Percentiles rank a stretch among this genome's conserved stretches.
Conservation (phyloP, 2,888 invertebrate species). For the Cephonodes hylas region DNA sequence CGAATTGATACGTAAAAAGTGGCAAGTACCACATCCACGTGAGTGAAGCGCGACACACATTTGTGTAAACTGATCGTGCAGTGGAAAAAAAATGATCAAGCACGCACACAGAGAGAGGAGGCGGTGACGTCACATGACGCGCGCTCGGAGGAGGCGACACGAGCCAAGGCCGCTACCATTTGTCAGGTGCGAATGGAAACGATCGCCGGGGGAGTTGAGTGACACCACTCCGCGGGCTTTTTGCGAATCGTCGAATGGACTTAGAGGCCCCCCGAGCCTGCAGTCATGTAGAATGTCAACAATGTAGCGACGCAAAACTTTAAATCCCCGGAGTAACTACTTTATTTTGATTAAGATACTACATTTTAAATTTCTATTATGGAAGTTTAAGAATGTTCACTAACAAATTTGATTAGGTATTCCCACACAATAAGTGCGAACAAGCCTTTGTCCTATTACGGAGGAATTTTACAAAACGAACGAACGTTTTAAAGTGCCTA, state of each 20-base stretch:
- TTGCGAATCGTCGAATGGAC: neutral
- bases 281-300: neutral
- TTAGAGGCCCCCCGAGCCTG: neutral
- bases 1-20: neutral
- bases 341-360: no score
- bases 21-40: neutral
- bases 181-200: conserved; percentile 25
- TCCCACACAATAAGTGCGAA: no score
- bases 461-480: no score
- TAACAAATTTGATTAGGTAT: no score
- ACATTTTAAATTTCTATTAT: no score
- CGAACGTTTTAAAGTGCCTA: no score
- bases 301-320: no score
- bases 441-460: no score
- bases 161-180: conserved; percentile 43
- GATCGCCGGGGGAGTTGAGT: neutral
- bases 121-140: neutral
- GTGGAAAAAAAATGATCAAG: neutral
- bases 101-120: neutral
- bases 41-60: neutral
- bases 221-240: neutral
- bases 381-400: no score
- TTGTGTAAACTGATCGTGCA: neutral
- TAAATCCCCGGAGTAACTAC: no score
- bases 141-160: conserved; percentile 24